Percentiles rank a stretch among this genome's conserved stretches.
These are phyloP conservation scores for Pteromalus puparum DNA, from an alignment of 1,140 invertebrate species.

Conservation along the genomic window DNA sequence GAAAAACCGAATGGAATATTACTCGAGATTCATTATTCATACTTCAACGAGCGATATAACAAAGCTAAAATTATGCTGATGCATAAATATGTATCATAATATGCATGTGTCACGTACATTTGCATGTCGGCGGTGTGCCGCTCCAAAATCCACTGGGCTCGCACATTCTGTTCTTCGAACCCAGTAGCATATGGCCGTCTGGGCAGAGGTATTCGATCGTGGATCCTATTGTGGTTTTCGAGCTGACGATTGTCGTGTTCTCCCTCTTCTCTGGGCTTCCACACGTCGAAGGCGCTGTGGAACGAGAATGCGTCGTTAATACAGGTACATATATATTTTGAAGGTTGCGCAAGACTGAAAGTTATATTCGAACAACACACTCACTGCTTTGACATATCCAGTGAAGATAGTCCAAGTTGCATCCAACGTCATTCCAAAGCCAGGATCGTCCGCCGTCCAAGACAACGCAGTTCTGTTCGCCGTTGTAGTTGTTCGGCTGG, in stretches of 20 bases:
- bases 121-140: constrained; percentile 85
- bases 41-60: too few species aligned
- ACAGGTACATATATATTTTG: too few species aligned
- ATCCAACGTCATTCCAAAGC: constrained; percentile 96
- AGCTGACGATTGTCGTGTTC: constrained; percentile 88
- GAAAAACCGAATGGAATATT: not conserved
- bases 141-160: constrained; percentile 87
- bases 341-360: constrained; percentile 23
- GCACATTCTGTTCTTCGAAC: constrained; percentile 83
- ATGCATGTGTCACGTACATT: constrained; percentile 81
- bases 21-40: not conserved
- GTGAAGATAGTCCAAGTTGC: constrained; percentile 92
- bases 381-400: constrained; percentile 95
- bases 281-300: constrained; percentile 79
- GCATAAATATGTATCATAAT: too few species aligned
- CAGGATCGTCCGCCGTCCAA: constrained; percentile 91
- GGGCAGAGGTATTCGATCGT: constrained; percentile 88
- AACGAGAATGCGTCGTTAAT: not conserved
- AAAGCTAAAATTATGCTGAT: too few species aligned
- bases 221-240: constrained; percentile 82
- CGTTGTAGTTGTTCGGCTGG: constrained; percentile 96
- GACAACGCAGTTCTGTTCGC: constrained; percentile 95
- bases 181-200: constrained; percentile 88
- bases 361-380: constrained; percentile 67
- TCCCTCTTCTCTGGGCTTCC: constrained; percentile 90